Evolutionary conservation across 2,888 invertebrate genomes (phyloP).

Genomic region (Catonia carolina): DNA sequence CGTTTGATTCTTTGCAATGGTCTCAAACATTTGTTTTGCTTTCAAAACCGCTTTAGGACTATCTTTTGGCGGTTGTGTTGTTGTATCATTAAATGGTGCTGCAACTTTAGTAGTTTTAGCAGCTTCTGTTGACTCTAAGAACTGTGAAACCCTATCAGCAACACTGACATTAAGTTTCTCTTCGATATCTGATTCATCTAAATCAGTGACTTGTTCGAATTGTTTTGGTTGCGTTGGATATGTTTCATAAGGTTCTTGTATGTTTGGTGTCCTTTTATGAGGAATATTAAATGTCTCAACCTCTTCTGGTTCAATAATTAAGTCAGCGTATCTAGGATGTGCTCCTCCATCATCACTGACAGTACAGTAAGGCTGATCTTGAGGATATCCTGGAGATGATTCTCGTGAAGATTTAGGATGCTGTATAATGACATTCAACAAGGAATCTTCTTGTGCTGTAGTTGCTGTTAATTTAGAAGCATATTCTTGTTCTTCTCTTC

Average conservation of each 20-base stretch:
- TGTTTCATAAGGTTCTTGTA: neutral
- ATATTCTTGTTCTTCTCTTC: conserved; percentile 29
- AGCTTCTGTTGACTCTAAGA: conserved; percentile 43
- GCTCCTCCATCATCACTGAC: conserved; percentile 49
- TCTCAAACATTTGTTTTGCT: conserved; percentile 65
- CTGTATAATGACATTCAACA: conserved; percentile 33
- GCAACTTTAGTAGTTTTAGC: conserved; percentile 33
- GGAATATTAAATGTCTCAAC: conserved; percentile 35
- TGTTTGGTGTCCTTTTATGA: conserved; percentile 13
- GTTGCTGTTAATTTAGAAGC: conserved; percentile 29
- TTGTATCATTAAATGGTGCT: conserved; percentile 25
- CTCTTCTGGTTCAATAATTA: conserved; percentile 68
- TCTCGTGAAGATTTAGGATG: conserved; percentile 63
- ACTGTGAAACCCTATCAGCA: conserved; percentile 52
- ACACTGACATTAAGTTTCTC: conserved; percentile 43
- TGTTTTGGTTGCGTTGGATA: neutral
- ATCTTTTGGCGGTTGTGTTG: conserved; percentile 21
- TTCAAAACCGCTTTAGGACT: conserved; percentile 37
- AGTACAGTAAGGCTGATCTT: conserved; percentile 53
- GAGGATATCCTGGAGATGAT: conserved; percentile 64
- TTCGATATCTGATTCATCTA: conserved; percentile 33
- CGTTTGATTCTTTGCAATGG: conserved; percentile 44
- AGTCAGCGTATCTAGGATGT: conserved; percentile 60
- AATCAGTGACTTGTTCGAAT: conserved; percentile 34
- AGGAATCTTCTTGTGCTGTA: conserved; percentile 31